Conservation (phyloP, 2,888 invertebrate genomes). For the Cephus sareptanus region DNA sequence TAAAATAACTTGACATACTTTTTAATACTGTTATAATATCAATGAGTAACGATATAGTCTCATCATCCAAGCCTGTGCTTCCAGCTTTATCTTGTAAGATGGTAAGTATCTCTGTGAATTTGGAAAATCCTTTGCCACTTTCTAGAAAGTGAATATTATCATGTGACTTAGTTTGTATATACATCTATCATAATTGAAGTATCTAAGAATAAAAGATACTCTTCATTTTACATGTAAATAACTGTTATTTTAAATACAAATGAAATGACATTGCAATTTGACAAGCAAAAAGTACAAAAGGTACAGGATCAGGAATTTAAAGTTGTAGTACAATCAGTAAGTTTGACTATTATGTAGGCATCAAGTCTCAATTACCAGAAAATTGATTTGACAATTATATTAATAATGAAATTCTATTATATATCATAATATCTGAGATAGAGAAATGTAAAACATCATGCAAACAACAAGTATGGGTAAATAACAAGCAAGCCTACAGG, state of each 20-base stretch:
- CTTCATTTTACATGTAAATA: neutral
- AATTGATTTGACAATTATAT: neutral
- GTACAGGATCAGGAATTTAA: neutral
- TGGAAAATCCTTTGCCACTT: constrained; percentile 29
- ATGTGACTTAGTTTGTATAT: neutral
- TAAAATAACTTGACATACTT: neutral
- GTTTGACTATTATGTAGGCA: neutral
- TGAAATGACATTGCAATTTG: too few species aligned
- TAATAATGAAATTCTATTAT: neutral
- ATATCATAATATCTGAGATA: neutral
- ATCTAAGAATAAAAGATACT: neutral
- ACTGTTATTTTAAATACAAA: neutral
- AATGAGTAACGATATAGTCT: constrained; percentile 35
- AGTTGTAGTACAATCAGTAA: neutral
- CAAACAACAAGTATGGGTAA: neutral
- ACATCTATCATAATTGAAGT: neutral
- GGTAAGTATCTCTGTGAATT: constrained; percentile 27
- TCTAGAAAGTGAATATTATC: constrained; percentile 19
- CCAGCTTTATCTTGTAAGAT: constrained; percentile 39
- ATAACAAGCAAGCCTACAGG: neutral
- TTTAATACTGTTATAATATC: constrained; percentile 32
- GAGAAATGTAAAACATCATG: neutral
- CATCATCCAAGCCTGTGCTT: constrained; percentile 40
- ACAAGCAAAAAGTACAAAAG: neutral
- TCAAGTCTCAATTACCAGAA: neutral